Evolutionary conservation across 2,888 invertebrate genomes (phyloP), one percentile per base, ranked within the genome.

Genomic region (Dryococelus australis): DNA sequence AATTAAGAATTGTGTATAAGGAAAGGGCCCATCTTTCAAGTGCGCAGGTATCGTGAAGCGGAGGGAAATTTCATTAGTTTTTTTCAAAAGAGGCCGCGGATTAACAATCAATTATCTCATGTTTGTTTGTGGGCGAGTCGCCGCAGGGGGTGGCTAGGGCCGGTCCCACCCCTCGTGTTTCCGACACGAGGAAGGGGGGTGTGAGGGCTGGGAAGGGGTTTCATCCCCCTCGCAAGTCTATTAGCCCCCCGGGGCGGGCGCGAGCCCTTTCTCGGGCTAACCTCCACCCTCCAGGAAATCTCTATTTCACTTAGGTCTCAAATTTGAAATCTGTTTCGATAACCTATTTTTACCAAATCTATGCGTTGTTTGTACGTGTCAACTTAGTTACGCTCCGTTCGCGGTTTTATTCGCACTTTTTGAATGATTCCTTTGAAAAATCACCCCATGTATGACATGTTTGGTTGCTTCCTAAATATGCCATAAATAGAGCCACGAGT

Each of bases 81-180:
- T 65, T 65, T n/a, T 65, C 16, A 24, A 65, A 65, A 65, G 65
- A 83, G 28, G 83, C 43, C 43, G 83, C 43, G 83, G 83, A 83
- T 83, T 83, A 65, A 83, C 83, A 83, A 83, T 83, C 83, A 83
- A 83, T 83, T 83, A 83, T 83, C 83, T 83, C 83, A 20, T 83
- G 83, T 83, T 83, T 83, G 83, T 83, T 83, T 83, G 83, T 83
- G 83, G 83, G 83, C 28, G 83, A 83, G 43, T 35, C 35, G 28
- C 83, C 16, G 83, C 83, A 28, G 83, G 83, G 43, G 83, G 10
- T 20, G 2, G 16, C 10, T 6, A 1, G 16, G 43, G 83, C 6
- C 20, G 28, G 28, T 10, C 24, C 8, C 65, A 10, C 8, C 65
- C 65, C 65, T 24, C 65, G 65, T 65, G 65, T 3, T 8, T 24